Base-by-base conservation (phyloP, 92 coral and sea anemone genomes). In the Phymanthus crucifer region DNA sequence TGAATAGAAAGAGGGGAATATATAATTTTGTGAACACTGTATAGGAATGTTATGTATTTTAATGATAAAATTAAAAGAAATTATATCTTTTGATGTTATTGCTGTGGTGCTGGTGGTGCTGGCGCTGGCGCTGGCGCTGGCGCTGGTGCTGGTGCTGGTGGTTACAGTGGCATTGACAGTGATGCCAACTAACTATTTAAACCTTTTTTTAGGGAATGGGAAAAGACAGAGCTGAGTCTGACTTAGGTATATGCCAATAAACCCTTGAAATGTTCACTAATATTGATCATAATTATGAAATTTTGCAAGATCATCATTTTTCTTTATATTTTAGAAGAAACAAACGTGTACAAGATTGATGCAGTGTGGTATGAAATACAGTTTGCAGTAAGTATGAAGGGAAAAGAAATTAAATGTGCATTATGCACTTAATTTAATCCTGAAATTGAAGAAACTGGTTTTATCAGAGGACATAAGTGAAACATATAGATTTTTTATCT, bases 331-430 rank as follows among this genome's bases (percentile, higher is more conserved):
- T 18, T 40, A 93, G 98, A 86, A 16, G 78, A 86, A 67, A 75
- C 97, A 34, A 83, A 89, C 58, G 84, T 89, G 12, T 96, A 93
- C 87, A 87, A 88, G 48, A 96, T 96, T 65, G 99, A 96, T 66
- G 99, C 88, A 46, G 98, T 96, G 40, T 96, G 99, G 99, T 96
- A 97, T 75, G 99, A 96, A 83, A 93, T 96, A 78, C 99, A 96
- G 86, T 96, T 87, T 86, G 92, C 99, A 36, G 99, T 96, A 93
- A 89, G 97, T 72, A 58, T 26, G 11, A 47, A 35, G 7, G 2
- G 14, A 8, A 29, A 12, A 2, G 1, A n/a, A 2, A 54, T 1
- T 23, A 13, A 3, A 19, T 19, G 4, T 7, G 27, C 64, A 54
- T 54, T 0, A 19, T 54, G 0, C 10, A 6, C 5, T 50, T 50